A percentile compares a stretch with the other conserved stretches of the same genome.
These are phyloP conservation scores for Trochalopteron elliotii DNA, from an alignment of 2,113 vertebrate species.

Conservation along the genomic window DNA sequence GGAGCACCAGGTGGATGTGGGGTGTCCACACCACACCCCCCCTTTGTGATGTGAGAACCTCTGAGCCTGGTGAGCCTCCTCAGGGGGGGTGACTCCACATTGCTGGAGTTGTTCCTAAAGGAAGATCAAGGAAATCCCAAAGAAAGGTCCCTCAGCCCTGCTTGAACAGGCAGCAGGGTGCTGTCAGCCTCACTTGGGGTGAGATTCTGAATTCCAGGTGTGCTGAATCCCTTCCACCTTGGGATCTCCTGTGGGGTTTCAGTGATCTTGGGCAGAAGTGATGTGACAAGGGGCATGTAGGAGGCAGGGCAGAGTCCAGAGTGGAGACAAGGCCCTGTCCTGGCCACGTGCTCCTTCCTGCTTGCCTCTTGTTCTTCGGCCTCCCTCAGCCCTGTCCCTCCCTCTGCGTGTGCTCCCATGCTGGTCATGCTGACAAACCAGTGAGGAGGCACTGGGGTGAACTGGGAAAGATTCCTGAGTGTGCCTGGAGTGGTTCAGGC, in stretches of 20 bases:
- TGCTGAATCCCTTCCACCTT: neutral
- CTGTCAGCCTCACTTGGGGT: fast-evolving
- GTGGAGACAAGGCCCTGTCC: neutral
- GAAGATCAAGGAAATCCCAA: neutral
- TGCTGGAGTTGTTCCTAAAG: neutral
- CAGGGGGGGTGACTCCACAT: fast-evolving
- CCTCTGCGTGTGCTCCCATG: fast-evolving
- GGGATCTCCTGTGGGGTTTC: fast-evolving
- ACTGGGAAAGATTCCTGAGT: neutral
- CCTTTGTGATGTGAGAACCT: neutral
- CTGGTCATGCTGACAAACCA: neutral
- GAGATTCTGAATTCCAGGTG: neutral
- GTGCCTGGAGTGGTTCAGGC: neutral
- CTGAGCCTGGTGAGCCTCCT: neutral
- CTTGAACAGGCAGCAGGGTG: neutral
- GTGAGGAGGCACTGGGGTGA: neutral
- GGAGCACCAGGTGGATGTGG: fast-evolving
- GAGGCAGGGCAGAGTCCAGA: neutral
- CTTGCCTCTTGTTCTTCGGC: neutral
- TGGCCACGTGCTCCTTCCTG: neutral
- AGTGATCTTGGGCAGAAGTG: neutral
- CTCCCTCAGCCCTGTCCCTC: neutral
- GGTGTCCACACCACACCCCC: neutral
- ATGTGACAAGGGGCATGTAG: fast-evolving
- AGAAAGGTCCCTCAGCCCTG: neutral